A percentile compares a stretch with the other conserved stretches of the same genome.
Conservation (phyloP, 2,113 vertebrate species). For the Abramis brama region DNA sequence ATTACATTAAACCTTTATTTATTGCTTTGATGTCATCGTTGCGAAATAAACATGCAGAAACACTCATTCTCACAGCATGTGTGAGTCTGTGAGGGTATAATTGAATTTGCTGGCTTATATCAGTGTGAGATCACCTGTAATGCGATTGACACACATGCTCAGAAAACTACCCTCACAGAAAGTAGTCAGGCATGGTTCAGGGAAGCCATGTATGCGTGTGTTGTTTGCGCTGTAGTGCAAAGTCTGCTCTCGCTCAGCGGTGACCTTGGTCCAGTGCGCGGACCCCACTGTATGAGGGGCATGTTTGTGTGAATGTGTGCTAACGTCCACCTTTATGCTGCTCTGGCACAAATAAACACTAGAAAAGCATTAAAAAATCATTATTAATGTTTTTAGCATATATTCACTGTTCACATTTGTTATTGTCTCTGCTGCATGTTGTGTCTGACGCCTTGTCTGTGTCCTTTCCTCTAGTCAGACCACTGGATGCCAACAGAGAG, state of each 20-base stretch:
- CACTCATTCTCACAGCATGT: neutral
- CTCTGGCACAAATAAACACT: neutral
- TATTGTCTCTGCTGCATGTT: slow-evolving; percentile 43
- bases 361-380: neutral
- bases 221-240: slow-evolving; percentile 65
- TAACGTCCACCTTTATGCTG: slow-evolving; percentile 43
- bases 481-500: slow-evolving; percentile 74
- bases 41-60: neutral
- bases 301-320: slow-evolving; percentile 49
- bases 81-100: neutral
- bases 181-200: slow-evolving; percentile 49
- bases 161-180: slow-evolving; percentile 5
- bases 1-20: neutral
- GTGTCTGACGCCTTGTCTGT: slow-evolving; percentile 49
- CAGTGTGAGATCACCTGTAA: slow-evolving; percentile 49
- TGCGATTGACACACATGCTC: slow-evolving; percentile 31
- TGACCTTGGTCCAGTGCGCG: slow-evolving; percentile 70
- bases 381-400: neutral
- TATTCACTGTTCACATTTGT: neutral
- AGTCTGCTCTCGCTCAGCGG: slow-evolving; percentile 73
- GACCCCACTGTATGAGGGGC: slow-evolving; percentile 45
- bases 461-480: slow-evolving; percentile 67
- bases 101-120: neutral
- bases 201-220: slow-evolving; percentile 53
- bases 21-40: neutral